Percentiles rank a stretch among this genome's conserved stretches.
Conservation (phyloP, 1,140 invertebrate genomes). For the Leptonema lineaticorne region DNA sequence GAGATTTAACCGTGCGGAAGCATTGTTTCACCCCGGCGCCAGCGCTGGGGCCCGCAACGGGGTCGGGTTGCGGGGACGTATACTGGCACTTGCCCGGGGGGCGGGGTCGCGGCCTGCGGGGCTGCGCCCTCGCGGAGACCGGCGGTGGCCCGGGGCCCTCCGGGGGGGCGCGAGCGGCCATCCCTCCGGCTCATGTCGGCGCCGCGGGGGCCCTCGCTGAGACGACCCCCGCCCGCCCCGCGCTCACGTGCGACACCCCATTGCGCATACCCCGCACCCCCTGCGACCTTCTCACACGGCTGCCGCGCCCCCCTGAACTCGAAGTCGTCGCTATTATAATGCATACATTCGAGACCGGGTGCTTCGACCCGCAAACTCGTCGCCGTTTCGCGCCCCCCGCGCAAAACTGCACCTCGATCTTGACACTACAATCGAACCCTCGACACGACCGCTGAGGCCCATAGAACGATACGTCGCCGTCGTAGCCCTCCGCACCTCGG, state of each 20-base stretch:
- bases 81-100: constrained; percentile 41
- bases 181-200: constrained; percentile 40
- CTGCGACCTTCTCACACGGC: neutral
- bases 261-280: neutral
- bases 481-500: too few species aligned
- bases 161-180: constrained; percentile 49
- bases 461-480: neutral
- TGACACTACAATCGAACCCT: neutral
- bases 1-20: constrained; percentile 53
- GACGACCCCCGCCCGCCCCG: constrained; percentile 37
- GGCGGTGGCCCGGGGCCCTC: constrained; percentile 49
- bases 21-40: constrained; percentile 54
- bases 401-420: neutral
- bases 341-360: neutral
- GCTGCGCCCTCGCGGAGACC: constrained; percentile 38
- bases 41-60: constrained; percentile 48
- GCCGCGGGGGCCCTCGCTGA: constrained; percentile 50
- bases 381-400: neutral
- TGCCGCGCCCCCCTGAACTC: neutral
- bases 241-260: neutral
- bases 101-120: constrained; percentile 44
- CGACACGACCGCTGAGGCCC: neutral
- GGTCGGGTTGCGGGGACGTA: constrained; percentile 49
- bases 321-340: neutral
- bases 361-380: neutral